Evolutionary conservation across 2,888 invertebrate genomes (phyloP), one percentile per base, ranked within the genome.

Genomic region (Dione vanillae): DNA sequence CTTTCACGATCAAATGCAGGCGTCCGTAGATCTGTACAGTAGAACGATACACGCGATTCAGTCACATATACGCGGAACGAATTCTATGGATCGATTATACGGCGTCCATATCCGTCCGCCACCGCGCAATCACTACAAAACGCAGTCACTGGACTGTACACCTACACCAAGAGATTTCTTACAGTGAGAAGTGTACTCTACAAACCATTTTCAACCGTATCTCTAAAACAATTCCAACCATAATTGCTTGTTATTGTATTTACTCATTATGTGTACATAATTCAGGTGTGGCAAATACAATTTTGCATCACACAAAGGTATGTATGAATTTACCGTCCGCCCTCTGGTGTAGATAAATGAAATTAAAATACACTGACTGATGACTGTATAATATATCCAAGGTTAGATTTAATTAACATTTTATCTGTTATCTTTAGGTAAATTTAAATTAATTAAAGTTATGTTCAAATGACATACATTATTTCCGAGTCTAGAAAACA

Each of bases 1-100:
- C 90, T 92, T 92, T 92, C 92, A 91, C 92, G 90, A 89, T 89
- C 87, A 90, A 89, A 87, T 89, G 88, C 87, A 89, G 82, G 81
- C 83, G 84, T 82, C 83, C 84, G 85, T 84, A 54, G 35, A 54
- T 54, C 35, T 47, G 56, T 40, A 37, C 56, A 35, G 45, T 45
- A 45, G 45, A 82, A 80, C 82, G 74, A 79, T 82, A 82, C 87
- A 87, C 87, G 86, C 87, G 86, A 88, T 84, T 82, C 58, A 65
- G 58, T 49, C 65, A 65, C 67, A 68, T 80, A 68, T 80, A 76
- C 75, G 82, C 75, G 76, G 79, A 80, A 80, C 71, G 77, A 80
- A 69, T 66, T 69, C 66, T 58, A 62, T 45, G 45, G 61, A 45
- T 61, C 61, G 61, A 64, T 40, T 7, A 6, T 27, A 72, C 75